phyloP scores from a whole-genome alignment of 2,888 invertebrate species.

The Argynnis bischoffii region DNA sequence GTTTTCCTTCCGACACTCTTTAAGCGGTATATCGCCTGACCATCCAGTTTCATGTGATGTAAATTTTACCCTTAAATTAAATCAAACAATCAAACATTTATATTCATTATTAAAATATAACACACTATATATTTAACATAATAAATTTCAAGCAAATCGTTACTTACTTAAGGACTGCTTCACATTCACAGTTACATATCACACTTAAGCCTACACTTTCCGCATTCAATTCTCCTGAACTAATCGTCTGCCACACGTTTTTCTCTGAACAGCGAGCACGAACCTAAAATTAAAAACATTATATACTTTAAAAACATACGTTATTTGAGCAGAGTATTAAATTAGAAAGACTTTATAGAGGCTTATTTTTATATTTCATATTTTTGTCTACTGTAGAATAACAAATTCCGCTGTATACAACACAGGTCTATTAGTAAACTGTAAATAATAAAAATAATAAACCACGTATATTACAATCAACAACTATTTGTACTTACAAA shows the following conservation, averaged over 20 bases:
- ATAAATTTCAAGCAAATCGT: not conserved
- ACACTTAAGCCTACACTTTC: constrained; percentile 61
- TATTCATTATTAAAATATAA: constrained; percentile 2
- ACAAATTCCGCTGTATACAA: too few species aligned
- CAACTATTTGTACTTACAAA: too few species aligned
- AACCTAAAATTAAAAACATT: constrained; percentile 47
- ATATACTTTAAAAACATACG: too few species aligned
- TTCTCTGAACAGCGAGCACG: constrained; percentile 47
- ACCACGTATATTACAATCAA: too few species aligned
- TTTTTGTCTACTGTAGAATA: too few species aligned
- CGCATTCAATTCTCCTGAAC: constrained; percentile 56
- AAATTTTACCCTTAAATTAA: constrained; percentile 77
- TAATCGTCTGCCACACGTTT: constrained; percentile 54
- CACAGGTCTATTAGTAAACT: too few species aligned
- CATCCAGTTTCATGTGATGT: constrained; percentile 83
- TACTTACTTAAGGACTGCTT: constrained; percentile 65
- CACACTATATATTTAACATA: not conserved
- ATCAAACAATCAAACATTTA: constrained; percentile 24
- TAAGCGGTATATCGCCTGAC: constrained; percentile 91
- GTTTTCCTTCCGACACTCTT: constrained; percentile 86
- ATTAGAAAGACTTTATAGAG: too few species aligned
- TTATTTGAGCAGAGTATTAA: too few species aligned
- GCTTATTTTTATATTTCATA: too few species aligned
- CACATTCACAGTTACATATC: constrained; percentile 54
- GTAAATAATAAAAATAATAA: too few species aligned